Percentiles rank a stretch among this genome's conserved stretches.
Conservation (phyloP, 37 sponge, comb jelly and placozoan species). For the Eunapius fragilis region DNA sequence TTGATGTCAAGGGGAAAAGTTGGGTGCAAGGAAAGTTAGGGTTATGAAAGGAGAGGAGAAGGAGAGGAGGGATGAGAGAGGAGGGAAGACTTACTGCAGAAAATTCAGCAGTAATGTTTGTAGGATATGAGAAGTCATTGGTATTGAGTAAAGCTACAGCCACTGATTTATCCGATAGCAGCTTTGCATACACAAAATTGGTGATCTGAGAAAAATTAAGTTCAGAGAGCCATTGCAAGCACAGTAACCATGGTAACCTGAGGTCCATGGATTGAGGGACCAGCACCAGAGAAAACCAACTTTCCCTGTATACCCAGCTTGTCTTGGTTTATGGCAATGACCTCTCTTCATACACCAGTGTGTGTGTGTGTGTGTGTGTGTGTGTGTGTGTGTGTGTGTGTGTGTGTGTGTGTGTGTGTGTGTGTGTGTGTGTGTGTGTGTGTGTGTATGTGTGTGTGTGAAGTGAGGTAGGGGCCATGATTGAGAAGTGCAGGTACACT, state of each 20-base stretch:
- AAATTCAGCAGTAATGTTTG: constrained; percentile 55
- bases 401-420: too few species aligned
- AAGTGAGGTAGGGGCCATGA: too few species aligned
- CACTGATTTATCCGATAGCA: constrained; percentile 23
- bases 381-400: too few species aligned
- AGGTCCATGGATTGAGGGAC: too few species aligned
- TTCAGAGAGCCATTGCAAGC: too few species aligned
- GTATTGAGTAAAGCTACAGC: constrained; percentile 73
- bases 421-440: not conserved
- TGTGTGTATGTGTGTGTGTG: not conserved
- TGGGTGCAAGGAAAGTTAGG: not conserved
- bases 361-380: not conserved
- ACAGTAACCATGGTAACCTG: too few species aligned
- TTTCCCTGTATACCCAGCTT: constrained; percentile 71
- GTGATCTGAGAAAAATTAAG: not conserved
- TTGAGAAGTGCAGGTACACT: too few species aligned
- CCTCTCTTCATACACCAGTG: constrained; percentile 47
- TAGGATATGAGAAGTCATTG: constrained; percentile 21
- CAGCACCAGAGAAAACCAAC: constrained; percentile 15
- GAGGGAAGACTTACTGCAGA: constrained; percentile 25
- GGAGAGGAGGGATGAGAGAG: not conserved
- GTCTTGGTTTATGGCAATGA: constrained; percentile 91
- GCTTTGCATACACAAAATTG: constrained; percentile 42
- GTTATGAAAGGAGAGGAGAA: too few species aligned
- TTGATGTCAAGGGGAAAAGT: not conserved